A percentile compares a stretch with the other conserved stretches of the same genome.
These are phyloP conservation scores for Sturnira hondurensis DNA, from an alignment of 2,113 vertebrate genomes.

Conservation along the genomic window DNA sequence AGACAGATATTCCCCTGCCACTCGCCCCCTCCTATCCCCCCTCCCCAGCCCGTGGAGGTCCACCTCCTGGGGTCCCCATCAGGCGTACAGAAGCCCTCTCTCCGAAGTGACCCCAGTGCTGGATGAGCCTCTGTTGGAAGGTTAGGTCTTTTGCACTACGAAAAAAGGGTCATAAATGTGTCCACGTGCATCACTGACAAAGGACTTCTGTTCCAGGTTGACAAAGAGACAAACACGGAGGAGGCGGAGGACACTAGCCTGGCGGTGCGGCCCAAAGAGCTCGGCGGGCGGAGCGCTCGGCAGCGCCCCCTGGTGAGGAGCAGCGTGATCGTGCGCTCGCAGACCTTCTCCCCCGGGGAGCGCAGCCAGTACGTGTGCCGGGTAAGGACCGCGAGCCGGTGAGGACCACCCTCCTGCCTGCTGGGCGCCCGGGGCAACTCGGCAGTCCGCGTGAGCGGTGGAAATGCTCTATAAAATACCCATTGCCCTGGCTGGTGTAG, in stretches of 20 bases:
- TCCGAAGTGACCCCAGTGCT: not conserved
- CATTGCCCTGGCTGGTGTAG: no score
- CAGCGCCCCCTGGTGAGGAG: conserved; percentile 83
- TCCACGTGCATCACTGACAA: not conserved
- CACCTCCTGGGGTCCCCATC: fast-evolving
- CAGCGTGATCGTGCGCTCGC: conserved; percentile 88
- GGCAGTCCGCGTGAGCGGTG: no score
- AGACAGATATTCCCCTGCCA: not conserved
- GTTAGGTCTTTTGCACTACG: not conserved
- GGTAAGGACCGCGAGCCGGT: conserved; percentile 75
- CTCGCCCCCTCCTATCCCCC: no score
- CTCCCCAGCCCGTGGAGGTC: not conserved
- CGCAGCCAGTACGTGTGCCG: conserved; percentile 89
- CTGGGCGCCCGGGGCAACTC: no score
- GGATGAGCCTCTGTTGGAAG: not conserved
- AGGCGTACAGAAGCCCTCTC: not conserved
- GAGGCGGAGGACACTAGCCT: not conserved
- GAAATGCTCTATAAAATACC: not conserved
- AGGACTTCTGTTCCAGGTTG: conserved; percentile 77
- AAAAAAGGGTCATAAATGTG: not conserved
- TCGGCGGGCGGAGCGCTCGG: conserved; percentile 74
- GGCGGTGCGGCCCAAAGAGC: conserved; percentile 84
- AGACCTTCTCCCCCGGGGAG: conserved; percentile 89
- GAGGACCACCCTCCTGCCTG: no score
- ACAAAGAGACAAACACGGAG: conserved; percentile 89